Evolutionary conservation across 2,888 invertebrate species (phyloP).

Genomic region (Tenthredo livida): DNA sequence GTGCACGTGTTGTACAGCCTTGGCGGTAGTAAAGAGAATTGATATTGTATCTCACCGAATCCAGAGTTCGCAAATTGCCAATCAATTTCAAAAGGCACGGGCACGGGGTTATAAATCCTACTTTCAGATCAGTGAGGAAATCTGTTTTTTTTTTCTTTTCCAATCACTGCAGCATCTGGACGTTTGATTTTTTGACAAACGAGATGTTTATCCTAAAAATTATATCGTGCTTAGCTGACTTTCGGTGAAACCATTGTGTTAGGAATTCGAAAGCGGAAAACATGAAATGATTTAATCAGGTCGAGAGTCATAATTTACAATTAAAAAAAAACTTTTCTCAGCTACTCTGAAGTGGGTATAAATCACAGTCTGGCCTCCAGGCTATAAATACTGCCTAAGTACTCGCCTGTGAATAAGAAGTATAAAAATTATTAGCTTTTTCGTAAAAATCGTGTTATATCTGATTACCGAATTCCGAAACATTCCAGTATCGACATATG

Average conservation of each 20-base stretch:
- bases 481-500: background rate
- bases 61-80: background rate
- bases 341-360: constrained; percentile 12
- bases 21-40: background rate
- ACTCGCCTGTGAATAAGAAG: background rate
- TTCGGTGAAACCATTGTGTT: background rate
- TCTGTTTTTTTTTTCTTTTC: background rate
- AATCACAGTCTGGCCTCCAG: background rate
- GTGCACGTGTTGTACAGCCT: background rate
- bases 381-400: background rate
- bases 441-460: background rate
- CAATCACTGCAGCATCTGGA: background rate
- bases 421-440: background rate
- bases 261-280: too few species aligned
- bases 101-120: background rate
- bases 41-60: background rate
- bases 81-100: background rate
- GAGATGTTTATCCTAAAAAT: background rate
- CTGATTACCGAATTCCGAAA: background rate
- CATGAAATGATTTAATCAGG: too few species aligned
- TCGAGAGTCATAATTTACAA: background rate
- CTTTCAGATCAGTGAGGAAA: background rate
- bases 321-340: background rate
- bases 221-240: background rate
- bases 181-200: background rate